phyloP scores from a whole-genome alignment of 2,888 invertebrate genomes.

The Bimastos eiseni region DNA sequence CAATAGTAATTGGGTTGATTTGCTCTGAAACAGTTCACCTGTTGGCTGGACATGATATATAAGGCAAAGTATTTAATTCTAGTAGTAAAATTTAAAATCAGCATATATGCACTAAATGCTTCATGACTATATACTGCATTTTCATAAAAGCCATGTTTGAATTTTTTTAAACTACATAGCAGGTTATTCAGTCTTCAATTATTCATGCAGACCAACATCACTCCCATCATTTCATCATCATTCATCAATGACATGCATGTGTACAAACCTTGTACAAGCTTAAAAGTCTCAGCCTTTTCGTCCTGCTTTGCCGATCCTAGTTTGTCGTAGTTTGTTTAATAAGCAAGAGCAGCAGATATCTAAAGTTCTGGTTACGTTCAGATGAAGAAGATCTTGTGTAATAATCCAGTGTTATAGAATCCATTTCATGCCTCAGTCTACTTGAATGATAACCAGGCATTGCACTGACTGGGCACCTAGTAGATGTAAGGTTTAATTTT shows the following conservation, averaged over 20 bases:
- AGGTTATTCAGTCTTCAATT: background rate
- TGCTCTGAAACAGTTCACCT: background rate
- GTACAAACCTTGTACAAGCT: background rate
- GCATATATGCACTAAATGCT: background rate
- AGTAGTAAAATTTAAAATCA: background rate
- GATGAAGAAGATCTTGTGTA: background rate
- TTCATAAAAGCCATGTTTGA: background rate
- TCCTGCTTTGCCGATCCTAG: background rate
- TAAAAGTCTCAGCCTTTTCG: background rate
- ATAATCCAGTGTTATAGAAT: background rate
- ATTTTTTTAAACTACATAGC: background rate
- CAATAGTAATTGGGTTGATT: background rate
- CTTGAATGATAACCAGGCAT: background rate
- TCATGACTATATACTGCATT: background rate
- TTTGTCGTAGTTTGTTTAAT: no score
- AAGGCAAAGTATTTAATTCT: background rate
- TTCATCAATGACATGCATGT: background rate
- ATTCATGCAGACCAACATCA: background rate
- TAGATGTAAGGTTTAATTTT: conserved; percentile 3
- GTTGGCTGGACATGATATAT: background rate
- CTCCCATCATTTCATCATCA: background rate
- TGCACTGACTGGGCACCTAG: background rate
- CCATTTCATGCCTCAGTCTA: background rate
- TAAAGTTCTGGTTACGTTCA: background rate
- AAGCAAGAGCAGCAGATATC: background rate